Evolutionary conservation across 2,113 vertebrate genomes (phyloP), one percentile per base, ranked within the genome.

Genomic region (Platysternon megacephalum): DNA sequence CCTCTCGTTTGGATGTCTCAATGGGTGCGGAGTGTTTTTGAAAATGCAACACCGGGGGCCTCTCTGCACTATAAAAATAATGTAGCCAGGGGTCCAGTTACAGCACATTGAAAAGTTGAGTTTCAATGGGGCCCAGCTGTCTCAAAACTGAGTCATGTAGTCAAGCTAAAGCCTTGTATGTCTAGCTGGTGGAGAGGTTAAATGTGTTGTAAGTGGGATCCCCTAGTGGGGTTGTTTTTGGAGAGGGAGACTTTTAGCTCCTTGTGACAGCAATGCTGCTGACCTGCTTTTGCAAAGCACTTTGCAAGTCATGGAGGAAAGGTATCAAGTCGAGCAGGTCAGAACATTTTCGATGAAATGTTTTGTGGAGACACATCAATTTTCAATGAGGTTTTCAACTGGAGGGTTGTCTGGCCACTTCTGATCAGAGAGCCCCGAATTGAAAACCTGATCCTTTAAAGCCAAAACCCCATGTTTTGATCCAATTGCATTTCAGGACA

Each of bases 131-230:
- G 93, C 96, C 94, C 90, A 49, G 28, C 87, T 74, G 93, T 13
- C 92, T 88, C 91, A 12, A 94, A 95, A 89, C 16, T 87, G 94
- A 95, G 94, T 95, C 95, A 72, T 1, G 56, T 84, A 85, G 48
- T 14, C 92, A 87, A 88, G 92, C 74, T 9, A 0, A 21, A 95
- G 94, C 92, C 35, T 8, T 86, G 93, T 1, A 0, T 76, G 92
- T 93, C 92, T 68, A 12, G 68, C 53, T 0, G 28, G 93, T 91
- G 90, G 84, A 46, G 9, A 95, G 95, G 96, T 95, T 94, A 96
- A 95, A 85, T 88, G 95, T 82, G 95, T 5, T 96, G 96, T 97
- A 97, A 97, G 95, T 1, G 81, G 96, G 97, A 97, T 94, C 90
- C 35, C 11, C 0, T 88, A 11, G 93, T 84, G 68, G 2, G 0